phyloP scores from a whole-genome alignment of 2,797 vertebrate genomes.

The Botia kubotai region DNA sequence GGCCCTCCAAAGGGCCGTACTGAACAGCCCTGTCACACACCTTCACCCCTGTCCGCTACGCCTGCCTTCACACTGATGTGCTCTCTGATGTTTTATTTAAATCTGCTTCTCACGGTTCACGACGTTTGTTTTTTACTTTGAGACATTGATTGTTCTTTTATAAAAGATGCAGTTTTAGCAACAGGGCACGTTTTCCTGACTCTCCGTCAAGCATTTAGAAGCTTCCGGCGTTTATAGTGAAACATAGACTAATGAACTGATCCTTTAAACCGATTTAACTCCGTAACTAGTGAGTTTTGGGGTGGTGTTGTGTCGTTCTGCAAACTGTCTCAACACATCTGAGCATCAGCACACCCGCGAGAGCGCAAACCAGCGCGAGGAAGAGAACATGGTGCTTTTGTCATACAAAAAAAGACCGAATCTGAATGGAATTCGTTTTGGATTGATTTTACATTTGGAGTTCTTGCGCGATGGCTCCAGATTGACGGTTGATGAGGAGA shows the following conservation, averaged over 20 bases:
- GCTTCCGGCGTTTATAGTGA: conserved; percentile 66
- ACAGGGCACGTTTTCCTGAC: conserved; percentile 58
- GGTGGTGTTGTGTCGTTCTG: conserved; percentile 1
- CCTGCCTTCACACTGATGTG: conserved; percentile 63
- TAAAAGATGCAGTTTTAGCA: conserved; percentile 57
- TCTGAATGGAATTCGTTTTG: neutral
- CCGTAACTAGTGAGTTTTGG: conserved; percentile 58
- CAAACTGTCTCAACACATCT: conserved; percentile 18
- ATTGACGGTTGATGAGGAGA: neutral
- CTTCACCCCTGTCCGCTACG: conserved; percentile 63
- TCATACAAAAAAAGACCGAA: neutral
- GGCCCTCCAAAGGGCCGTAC: conserved; percentile 90
- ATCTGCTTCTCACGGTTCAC: conserved; percentile 55
- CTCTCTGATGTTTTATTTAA: conserved; percentile 70
- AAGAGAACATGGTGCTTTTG: neutral
- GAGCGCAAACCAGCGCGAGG: conserved; percentile 20
- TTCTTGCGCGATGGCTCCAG: neutral
- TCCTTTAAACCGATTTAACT: conserved; percentile 63
- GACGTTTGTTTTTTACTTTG: conserved; percentile 26
- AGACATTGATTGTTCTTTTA: conserved; percentile 67
- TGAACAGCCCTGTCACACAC: conserved; percentile 71
- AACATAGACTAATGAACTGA: conserved; percentile 62
- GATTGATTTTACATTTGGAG: conserved; percentile 7
- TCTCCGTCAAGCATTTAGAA: conserved; percentile 66
- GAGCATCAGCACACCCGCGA: conserved; percentile 9